Percentiles rank a stretch among this genome's conserved stretches.
Evolutionary conservation across 2,888 invertebrate species (phyloP).

Genomic region (Lucinisca nassula): DNA sequence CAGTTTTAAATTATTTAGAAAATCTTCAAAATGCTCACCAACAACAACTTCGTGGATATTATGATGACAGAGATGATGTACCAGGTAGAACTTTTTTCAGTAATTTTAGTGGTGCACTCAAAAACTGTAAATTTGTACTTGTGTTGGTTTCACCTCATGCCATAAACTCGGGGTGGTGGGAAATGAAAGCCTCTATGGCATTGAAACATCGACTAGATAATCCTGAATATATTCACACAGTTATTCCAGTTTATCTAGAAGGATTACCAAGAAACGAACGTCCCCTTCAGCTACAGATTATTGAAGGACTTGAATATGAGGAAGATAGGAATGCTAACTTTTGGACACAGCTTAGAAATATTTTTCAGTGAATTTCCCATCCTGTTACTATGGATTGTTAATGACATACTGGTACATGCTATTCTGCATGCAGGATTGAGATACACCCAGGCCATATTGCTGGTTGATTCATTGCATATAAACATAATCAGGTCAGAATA

Average conservation of each 20-base stretch:
- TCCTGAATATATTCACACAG: neutral
- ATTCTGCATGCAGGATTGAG: too few relatives aligned
- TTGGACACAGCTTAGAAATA: neutral
- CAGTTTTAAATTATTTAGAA: neutral
- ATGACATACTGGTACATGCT: neutral
- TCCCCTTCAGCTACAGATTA: neutral
- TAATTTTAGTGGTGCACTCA: neutral
- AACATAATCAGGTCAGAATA: too few relatives aligned
- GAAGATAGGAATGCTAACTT: neutral
- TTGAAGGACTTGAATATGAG: conserved; percentile 14
- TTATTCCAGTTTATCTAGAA: conserved; percentile 2
- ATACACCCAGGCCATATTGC: too few relatives aligned
- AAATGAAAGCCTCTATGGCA: neutral
- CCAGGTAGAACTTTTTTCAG: neutral
- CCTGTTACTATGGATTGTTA: neutral
- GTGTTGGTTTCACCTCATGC: neutral
- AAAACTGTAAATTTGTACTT: neutral
- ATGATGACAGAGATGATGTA: conserved; percentile 3
- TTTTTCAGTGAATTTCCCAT: neutral
- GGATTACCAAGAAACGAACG: neutral
- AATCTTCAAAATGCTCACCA: neutral
- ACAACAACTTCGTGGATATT: neutral
- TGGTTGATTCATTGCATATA: too few relatives aligned
- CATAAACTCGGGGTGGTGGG: neutral
- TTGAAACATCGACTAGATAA: neutral